Evolutionary conservation across 2,888 invertebrate genomes (phyloP), one percentile per base, ranked within the genome.

Genomic region (Cephus spinipes): DNA sequence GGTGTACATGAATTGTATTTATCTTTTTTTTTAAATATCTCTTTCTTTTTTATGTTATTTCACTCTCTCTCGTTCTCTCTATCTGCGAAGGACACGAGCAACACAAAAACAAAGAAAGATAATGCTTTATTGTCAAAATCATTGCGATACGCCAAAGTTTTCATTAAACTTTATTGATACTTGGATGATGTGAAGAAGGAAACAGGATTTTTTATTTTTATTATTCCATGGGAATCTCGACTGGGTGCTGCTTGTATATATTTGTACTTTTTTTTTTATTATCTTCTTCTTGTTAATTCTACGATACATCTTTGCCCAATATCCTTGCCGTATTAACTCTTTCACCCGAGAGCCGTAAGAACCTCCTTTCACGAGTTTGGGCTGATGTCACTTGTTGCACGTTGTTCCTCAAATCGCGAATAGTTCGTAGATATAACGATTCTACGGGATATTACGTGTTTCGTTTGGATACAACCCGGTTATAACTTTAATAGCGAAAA

Each of bases 181-280:
- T 86, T 86, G 87, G 87, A 88, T 82, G 84, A 88, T 85, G 83
- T 88, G 85, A 85, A 85, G 83, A 87, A 88, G 88, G 89, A 88
- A 86, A 84, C 84, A 88, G 89, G 89, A 89, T 89, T 74, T 74
- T 77, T 77, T 73, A 74, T 79, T 68, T 80, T 80, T 86, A 84
- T 88, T 85, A 84, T 85, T 86, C 83, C 85, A 86, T 85, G 84
- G 89, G 89, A 88, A 87, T 88, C 89, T 89, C 89, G 86, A 88
- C 84, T 88, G 86, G 88, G 89, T 86, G 83, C 85, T 81, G 80
- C 85, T 55, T 82, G 82, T 83, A 85, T 84, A 82, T 80, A 79
- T 80, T 73, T 76, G 75, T 81, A 77, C 79, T 73, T 77, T 82
- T 12, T n/a, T 76, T 81, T 80, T 83, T 81, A 80, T 77, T 83